Evolutionary conservation across 2,797 vertebrate genomes (phyloP).

Genomic region (Trichosurus vulpecula): DNA sequence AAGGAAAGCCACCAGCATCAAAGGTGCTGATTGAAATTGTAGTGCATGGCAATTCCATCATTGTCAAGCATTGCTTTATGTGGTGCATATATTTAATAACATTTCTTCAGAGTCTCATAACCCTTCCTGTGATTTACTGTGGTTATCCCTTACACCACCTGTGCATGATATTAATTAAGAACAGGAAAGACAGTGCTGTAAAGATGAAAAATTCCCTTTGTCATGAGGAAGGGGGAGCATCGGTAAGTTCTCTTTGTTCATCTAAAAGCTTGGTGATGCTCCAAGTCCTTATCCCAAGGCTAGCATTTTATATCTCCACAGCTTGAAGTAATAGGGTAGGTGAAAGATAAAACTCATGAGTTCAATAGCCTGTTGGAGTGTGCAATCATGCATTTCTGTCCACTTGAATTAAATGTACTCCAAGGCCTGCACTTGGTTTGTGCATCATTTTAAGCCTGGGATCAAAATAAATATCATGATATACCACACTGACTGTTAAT

Average conservation of each 20-base stretch:
- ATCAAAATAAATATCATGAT: constrained; percentile 75
- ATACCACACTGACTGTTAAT: constrained; percentile 72
- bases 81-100: constrained; percentile 73
- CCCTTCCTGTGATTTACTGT: constrained; percentile 74
- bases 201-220: constrained; percentile 77
- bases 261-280: constrained; percentile 53
- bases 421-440: constrained; percentile 65
- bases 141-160: constrained; percentile 75
- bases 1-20: constrained; percentile 39
- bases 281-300: constrained; percentile 47
- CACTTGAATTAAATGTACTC: constrained; percentile 69
- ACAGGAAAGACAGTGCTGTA: constrained; percentile 53
- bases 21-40: constrained; percentile 47
- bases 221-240: constrained; percentile 1
- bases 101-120: constrained; percentile 73
- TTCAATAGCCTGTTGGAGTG: constrained; percentile 61
- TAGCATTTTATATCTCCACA: constrained; percentile 48
- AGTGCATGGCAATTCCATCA: constrained; percentile 43
- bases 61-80: constrained; percentile 70
- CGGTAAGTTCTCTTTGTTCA: constrained; percentile 31
- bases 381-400: constrained; percentile 62
- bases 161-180: constrained; percentile 80
- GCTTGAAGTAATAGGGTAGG: constrained; percentile 48
- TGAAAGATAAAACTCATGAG: constrained; percentile 62
- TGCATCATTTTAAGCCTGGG: constrained; percentile 45